Percentiles rank a stretch among this genome's conserved stretches.
phyloP scores from a whole-genome alignment of 2,888 invertebrate genomes.

The Pristionchus maxplancki region DNA sequence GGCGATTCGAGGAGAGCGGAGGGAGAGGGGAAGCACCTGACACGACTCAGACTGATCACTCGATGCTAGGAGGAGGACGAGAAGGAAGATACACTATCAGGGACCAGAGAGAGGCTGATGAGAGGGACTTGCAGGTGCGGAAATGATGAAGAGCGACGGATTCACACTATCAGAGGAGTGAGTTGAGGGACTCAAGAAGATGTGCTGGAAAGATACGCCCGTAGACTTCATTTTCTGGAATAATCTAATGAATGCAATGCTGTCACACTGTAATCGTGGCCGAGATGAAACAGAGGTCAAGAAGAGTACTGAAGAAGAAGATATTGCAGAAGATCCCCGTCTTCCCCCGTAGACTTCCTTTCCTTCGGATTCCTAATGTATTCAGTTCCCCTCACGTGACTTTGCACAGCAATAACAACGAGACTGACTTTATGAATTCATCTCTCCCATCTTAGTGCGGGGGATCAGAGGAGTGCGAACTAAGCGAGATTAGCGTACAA shows the following conservation, averaged over 20 bases:
- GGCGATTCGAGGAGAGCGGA: background rate
- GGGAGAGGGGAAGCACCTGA: slow-evolving; percentile 15
- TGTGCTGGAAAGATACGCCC: background rate
- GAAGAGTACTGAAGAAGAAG: too few species aligned
- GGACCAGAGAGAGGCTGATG: background rate
- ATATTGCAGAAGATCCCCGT: background rate
- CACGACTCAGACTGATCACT: slow-evolving; percentile 24
- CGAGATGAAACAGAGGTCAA: too few species aligned
- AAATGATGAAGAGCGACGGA: background rate
- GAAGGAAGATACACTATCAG: slow-evolving; percentile 4
- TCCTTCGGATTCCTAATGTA: background rate
- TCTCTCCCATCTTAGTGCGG: background rate
- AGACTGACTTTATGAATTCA: slow-evolving; percentile 2
- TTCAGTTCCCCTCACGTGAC: background rate
- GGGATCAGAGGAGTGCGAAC: background rate
- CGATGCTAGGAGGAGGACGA: background rate
- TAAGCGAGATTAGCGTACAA: background rate
- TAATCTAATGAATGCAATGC: too few species aligned
- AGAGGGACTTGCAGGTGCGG: background rate
- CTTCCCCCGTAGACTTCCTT: background rate
- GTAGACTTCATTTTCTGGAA: background rate
- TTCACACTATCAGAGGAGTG: background rate
- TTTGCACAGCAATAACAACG: slow-evolving; percentile 4
- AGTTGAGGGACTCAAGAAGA: background rate
- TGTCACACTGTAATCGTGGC: too few species aligned